Evolutionary conservation across 2,888 invertebrate species (phyloP), one percentile per base, ranked within the genome.

Genomic region (Ditula angustiorana): DNA sequence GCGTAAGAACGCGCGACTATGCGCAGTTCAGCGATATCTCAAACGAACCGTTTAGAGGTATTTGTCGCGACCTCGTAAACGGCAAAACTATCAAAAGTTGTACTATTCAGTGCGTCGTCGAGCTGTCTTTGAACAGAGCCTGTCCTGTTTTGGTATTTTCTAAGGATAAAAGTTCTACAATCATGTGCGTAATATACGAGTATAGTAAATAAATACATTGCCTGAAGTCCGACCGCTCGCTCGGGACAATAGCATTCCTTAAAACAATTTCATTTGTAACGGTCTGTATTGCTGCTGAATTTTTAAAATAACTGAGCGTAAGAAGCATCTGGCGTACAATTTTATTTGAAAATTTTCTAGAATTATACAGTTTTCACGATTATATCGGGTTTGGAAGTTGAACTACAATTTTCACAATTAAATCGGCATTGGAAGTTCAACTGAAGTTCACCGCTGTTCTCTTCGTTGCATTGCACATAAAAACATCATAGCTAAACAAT

Each of bases 261-360:
- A 57, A 52, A 52, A 63, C 57, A 57, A 63, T 52, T 58, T 52
- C 44, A 63, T 52, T 58, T 63, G 44, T 58, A 52, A 63, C 44
- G 44, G 24, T 50, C 41, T 30, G 41, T 63, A 52, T 58, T 58
- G 50, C 63, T 33, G 21, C 28, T 64, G 58, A 58, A 37, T 58
- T 21, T 52, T 64, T 58, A 64, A 64, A 58, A 26, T 23, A 49
- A 63, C 50, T 44, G 46, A 7, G 13, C 24, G 26, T 57, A 30
- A 37, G 28, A 28, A 37, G 16, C 56, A 24, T 33, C 33, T 35
- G 52, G 52, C 47, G 30, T 50, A 21, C 44, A 24, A 5, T 58
- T 33, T 57, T 63, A 35, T 52, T 63, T 26, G 23, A 44, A 63
- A 52, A 37, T 55, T 41, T 50, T 26, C 24, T 52, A 26, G 24